phyloP scores from a whole-genome alignment of 30 jellyfish, hydroid and myxozoan genomes.

The Cassiopea andromeda region DNA sequence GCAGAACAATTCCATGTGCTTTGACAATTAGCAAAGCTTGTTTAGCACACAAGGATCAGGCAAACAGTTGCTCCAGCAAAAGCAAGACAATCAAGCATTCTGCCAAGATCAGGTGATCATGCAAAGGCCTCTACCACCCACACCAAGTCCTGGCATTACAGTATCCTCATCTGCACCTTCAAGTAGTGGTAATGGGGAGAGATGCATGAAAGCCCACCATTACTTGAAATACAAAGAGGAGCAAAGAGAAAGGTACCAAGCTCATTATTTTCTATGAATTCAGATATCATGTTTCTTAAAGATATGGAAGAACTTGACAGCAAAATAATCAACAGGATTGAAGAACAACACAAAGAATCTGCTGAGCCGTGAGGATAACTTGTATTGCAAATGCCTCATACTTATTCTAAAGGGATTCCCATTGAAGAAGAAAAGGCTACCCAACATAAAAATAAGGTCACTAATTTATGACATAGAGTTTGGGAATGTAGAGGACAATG shows the following conservation, averaged over 20 bases:
- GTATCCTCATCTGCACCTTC: not conserved
- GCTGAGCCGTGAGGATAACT: not conserved
- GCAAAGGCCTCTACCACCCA: not conserved
- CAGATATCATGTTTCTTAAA: not conserved
- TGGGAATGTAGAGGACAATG: slow-evolving; percentile 2
- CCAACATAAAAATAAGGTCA: slow-evolving; percentile 10
- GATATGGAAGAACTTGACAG: not conserved
- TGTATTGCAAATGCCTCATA: slow-evolving; percentile 45
- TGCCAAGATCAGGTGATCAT: not conserved
- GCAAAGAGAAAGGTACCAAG: slow-evolving; percentile 3
- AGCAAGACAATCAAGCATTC: not conserved
- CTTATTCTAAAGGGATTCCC: slow-evolving; percentile 31
- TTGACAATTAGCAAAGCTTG: not conserved
- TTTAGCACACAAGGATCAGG: not conserved
- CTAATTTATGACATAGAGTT: slow-evolving; percentile 11
- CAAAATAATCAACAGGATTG: not conserved
- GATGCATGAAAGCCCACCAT: not conserved
- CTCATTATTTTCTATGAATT: not conserved
- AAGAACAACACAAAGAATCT: slow-evolving; percentile 2
- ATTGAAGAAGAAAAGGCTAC: slow-evolving; percentile 36
- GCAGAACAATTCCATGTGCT: not conserved
- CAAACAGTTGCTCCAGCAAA: not conserved
- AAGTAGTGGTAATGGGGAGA: not conserved
- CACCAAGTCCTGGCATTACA: not conserved
- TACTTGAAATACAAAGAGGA: not conserved